These are phyloP conservation scores for Stegana nigrithorax DNA, from an alignment of 2,888 invertebrate species.

Conservation along the genomic window DNA sequence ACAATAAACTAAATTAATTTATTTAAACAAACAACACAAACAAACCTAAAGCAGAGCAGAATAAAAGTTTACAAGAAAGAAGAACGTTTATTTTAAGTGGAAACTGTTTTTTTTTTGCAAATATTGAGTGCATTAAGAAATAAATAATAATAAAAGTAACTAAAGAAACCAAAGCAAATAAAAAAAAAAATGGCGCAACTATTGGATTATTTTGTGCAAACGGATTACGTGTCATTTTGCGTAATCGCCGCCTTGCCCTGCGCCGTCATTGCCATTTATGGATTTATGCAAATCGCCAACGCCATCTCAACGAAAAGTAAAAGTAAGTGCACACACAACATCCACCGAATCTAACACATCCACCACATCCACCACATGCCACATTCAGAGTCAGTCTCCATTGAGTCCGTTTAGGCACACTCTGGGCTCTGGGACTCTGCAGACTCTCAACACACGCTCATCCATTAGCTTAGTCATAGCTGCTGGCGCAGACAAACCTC, in stretches of 20 bases:
- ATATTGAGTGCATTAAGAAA: background rate
- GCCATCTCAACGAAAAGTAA: background rate
- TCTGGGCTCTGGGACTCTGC: no score
- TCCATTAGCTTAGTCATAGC: no score
- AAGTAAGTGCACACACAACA: background rate
- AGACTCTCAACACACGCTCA: no score
- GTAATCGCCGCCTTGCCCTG: constrained; percentile 4
- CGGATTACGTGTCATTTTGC: constrained; percentile 9
- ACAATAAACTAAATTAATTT: background rate
- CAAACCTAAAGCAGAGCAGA: background rate
- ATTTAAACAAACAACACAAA: background rate
- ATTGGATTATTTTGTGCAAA: constrained; percentile 9
- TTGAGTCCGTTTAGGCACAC: no score
- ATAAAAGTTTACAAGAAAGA: no score
- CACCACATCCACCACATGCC: no score
- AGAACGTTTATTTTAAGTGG: background rate
- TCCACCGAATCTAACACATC: background rate
- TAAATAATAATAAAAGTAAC: background rate
- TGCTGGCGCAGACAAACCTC: no score
- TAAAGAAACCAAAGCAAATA: no score
- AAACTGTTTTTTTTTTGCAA: background rate
- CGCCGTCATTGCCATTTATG: constrained; percentile 9
- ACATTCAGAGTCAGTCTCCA: no score
- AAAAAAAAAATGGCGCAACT: background rate
- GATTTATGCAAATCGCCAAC: background rate